A percentile compares a stretch with the other conserved stretches of the same genome.
Conservation (phyloP, 2,113 vertebrate genomes). For the Nycticorax nycticorax region DNA sequence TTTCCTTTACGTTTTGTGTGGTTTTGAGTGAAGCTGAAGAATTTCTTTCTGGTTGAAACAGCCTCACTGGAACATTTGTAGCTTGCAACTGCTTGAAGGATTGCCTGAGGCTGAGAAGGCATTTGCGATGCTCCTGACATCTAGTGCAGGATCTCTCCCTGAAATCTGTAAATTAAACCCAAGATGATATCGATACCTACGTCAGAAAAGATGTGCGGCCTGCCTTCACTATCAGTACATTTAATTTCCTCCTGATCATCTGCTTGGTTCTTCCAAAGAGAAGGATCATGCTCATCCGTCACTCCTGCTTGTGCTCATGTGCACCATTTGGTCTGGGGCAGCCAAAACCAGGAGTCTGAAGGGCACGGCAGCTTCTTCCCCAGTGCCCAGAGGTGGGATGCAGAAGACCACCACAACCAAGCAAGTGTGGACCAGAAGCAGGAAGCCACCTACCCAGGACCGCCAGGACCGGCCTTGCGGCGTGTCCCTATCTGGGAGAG, state of each 20-base stretch:
- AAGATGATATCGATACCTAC: neutral
- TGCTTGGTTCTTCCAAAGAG: neutral
- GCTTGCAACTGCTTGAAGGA: conserved; percentile 14
- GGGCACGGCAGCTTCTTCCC: neutral
- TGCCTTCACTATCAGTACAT: neutral
- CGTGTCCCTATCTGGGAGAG: accelerated
- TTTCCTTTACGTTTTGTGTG: neutral
- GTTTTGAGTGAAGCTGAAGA: neutral
- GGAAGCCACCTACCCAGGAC: neutral
- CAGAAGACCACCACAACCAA: neutral
- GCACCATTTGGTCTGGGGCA: neutral
- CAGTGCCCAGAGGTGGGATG: neutral
- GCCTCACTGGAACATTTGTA: conserved; percentile 3
- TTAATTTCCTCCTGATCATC: neutral
- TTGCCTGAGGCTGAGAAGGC: conserved; percentile 25
- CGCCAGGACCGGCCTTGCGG: accelerated
- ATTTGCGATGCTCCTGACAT: neutral
- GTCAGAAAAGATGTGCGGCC: neutral
- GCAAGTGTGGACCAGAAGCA: neutral
- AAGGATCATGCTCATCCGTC: neutral
- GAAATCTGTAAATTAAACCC: conserved; percentile 18
- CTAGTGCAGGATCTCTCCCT: neutral
- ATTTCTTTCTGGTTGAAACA: neutral
- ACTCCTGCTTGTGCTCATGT: neutral
- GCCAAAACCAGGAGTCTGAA: neutral